Evolutionary conservation across 2,797 vertebrate genomes (phyloP), one percentile per base, ranked within the genome.

Genomic region (Alcedo quadribrachys): DNA sequence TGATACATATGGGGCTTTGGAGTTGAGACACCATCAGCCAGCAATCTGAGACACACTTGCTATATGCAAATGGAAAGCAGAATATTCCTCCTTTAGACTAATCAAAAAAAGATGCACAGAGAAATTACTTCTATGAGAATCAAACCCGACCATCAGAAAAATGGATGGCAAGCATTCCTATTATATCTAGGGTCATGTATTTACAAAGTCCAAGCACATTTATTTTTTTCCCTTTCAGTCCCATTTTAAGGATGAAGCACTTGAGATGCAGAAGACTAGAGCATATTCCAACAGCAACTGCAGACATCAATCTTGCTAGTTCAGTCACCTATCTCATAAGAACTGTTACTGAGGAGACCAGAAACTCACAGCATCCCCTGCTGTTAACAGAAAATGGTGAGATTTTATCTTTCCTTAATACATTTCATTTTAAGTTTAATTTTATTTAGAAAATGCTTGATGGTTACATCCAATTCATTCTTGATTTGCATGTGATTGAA

Each of bases 381-480:
- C 18, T 35, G 60, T 57, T 90, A 92, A 61, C 30, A 70, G 71
- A 77, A 93, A 86, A 73, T 60, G 19, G 15, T 57, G 50, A 85
- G 65, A 80, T 90, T 89, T 74, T 94, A 74, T 87, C 45, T 79
- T 80, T 73, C 42, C 28, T n/a, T 89, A 90, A 90, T 83, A 94
- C 62, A 78, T 93, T 95, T 96, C 89, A 92, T 79, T 88, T 91
- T 87, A 46, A 65, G 11, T 30, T 91, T 88, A 55, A 90, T 90
- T 95, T 87, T 81, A 84, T 94, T 94, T 91, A 76, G 14, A 81
- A 87, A 88, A 84, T 78, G 50, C 68, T 53, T 79, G 93, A 87
- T 73, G 95, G 96, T 90, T 90, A 90, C 63, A 37, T 83, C 70
- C 65, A 95, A 93, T 96, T 93, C 60, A 93, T 95, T 95, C 75